Evolutionary conservation across 1,140 invertebrate species (phyloP), one percentile per base, ranked within the genome.

Genomic region (Colletes gigas): DNA sequence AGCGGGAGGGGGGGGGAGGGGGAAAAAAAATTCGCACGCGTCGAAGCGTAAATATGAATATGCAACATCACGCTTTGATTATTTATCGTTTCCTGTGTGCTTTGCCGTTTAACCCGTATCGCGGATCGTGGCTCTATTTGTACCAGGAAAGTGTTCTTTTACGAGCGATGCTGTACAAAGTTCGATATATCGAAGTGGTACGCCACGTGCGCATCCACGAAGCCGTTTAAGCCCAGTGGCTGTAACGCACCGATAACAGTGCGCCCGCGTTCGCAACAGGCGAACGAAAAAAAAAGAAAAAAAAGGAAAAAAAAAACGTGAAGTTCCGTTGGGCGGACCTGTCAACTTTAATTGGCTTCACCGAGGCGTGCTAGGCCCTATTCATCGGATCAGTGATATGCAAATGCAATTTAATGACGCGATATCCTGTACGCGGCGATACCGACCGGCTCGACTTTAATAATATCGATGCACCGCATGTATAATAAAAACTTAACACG

Each of bases 331-430:
- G 70, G 62, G 67, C 68, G 81, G 77, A 66, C 82, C 85, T 90
- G 84, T 91, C 87, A 88, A 88, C 90, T 91, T 90, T 91, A 91
- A 91, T 91, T 91, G 88, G 86, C 89, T 88, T 78, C 88, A 83
- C 80, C 77, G 87, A 89, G 82, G 84, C 89, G 78, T 89, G 84
- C 83, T 81, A 84, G 84, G 68, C 83, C 85, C 86, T 83, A 89
- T 90, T 90, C 87, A 88, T 83, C 82, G 88, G 88, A 90, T 90
- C 89, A 88, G 82, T 87, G 88, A 91, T 91, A 91, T 91, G 89
- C 89, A 91, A 91, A 91, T 91, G 88, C 85, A 89, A 91, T 91
- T 91, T 90, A 91, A 91, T 91, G 90, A 91, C 81, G 89, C 85
- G 89, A 89, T 91, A 90, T 88, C 81, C 85, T 83, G 83, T 86